These are phyloP conservation scores for Ormyrus thymus DNA, from an alignment of 2,888 invertebrate species.

Conservation along the genomic window DNA sequence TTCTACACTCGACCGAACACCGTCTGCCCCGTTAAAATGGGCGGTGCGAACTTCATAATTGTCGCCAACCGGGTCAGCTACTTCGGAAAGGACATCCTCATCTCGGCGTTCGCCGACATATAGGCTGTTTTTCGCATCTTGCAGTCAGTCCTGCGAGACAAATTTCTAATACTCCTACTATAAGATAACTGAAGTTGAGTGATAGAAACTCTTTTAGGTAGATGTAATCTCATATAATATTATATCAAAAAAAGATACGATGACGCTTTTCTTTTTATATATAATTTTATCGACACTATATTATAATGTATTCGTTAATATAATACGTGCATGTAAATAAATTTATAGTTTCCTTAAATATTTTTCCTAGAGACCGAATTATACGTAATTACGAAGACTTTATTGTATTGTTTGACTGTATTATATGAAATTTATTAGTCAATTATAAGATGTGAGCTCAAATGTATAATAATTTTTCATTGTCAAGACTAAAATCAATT, in stretches of 20 bases:
- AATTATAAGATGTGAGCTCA: neutral
- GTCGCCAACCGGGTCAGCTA: constrained; percentile 85
- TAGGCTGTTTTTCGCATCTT: constrained; percentile 67
- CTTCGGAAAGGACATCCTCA: constrained; percentile 86
- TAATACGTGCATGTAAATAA: constrained; percentile 24
- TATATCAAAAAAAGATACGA: neutral
- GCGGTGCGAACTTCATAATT: constrained; percentile 83
- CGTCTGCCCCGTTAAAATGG: constrained; percentile 84
- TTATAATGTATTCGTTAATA: neutral
- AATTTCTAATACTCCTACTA: constrained; percentile 35
- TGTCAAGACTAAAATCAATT: neutral
- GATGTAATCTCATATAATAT: neutral
- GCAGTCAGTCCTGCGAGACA: neutral
- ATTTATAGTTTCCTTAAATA: constrained; percentile 21
- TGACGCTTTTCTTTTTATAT: neutral
- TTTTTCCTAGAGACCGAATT: neutral
- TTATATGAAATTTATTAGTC: no score
- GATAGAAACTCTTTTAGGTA: neutral
- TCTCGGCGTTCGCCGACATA: constrained; percentile 88
- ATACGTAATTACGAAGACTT: no score
- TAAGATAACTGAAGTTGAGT: neutral
- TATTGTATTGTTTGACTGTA: no score
- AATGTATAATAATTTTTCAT: neutral
- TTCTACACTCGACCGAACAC: constrained; percentile 86
- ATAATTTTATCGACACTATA: neutral